Percentiles rank a stretch among this genome's conserved stretches.
Evolutionary conservation across 2,888 invertebrate genomes (phyloP).

Genomic region (Melanostoma mellinum): DNA sequence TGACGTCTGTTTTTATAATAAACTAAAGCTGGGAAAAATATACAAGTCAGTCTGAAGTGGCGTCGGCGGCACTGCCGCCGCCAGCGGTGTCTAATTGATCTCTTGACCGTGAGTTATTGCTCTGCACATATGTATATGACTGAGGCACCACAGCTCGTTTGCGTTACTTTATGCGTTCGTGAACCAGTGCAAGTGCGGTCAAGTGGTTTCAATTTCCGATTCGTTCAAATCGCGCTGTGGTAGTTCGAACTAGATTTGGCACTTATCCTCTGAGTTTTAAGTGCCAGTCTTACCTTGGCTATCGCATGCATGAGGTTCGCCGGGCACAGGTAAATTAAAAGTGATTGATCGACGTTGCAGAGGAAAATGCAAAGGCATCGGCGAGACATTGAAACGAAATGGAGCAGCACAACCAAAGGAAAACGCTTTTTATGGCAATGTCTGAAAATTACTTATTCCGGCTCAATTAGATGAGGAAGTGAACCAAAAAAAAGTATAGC

Average conservation of each 20-base stretch:
- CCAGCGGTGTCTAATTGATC: slow-evolving; percentile 34
- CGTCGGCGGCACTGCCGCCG: neutral
- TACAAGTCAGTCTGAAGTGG: neutral
- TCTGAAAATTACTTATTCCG: slow-evolving; percentile 11
- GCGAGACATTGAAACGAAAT: slow-evolving; percentile 3
- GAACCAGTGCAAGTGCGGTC: slow-evolving; percentile 20
- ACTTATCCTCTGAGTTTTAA: slow-evolving; percentile 16
- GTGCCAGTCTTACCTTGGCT: slow-evolving; percentile 32
- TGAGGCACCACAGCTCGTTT: neutral
- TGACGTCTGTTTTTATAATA: slow-evolving; percentile 1
- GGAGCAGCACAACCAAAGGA: slow-evolving; percentile 23
- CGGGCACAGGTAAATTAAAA: slow-evolving; percentile 5
- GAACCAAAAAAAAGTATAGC: slow-evolving; percentile 5
- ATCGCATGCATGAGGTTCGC: neutral
- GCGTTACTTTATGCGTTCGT: neutral
- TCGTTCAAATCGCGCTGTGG: slow-evolving; percentile 8
- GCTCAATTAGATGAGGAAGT: slow-evolving; percentile 14
- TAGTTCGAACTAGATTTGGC: slow-evolving; percentile 32
- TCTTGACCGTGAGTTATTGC: slow-evolving; percentile 18
- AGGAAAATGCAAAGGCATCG: slow-evolving; percentile 33
- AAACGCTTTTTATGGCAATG: neutral
- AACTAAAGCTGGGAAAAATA: neutral
- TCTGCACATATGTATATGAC: neutral
- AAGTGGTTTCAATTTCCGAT: slow-evolving; percentile 48
- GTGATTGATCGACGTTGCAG: slow-evolving; percentile 22